These are phyloP conservation scores for Melanchra persicariae DNA, from an alignment of 2,888 invertebrate species.

Conservation along the genomic window DNA sequence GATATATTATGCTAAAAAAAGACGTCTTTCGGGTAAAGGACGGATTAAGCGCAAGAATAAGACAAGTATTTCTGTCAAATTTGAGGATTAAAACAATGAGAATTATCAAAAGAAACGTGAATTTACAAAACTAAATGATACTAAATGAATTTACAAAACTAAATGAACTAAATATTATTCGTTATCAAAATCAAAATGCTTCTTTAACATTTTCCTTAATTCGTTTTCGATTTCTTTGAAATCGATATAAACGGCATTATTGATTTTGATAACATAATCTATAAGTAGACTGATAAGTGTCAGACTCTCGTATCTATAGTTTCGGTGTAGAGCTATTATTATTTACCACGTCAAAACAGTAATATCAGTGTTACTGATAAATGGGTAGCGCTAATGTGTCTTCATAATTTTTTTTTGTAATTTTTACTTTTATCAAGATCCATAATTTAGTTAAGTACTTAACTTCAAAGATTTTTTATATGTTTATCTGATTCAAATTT, in stretches of 20 bases:
- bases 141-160: no score
- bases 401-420: constrained; percentile 9
- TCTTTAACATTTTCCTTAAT: constrained; percentile 10
- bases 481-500: neutral
- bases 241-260: neutral
- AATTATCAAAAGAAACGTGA: no score
- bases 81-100: constrained; percentile 4
- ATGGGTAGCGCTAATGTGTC: constrained; percentile 39
- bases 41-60: neutral
- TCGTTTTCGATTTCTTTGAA: constrained; percentile 21
- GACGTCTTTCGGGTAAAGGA: neutral
- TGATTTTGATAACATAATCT: constrained; percentile 25
- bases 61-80: neutral
- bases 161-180: neutral
- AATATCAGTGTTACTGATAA: constrained; percentile 23
- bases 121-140: neutral
- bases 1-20: neutral
- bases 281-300: constrained; percentile 16
- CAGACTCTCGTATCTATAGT: constrained; percentile 4
- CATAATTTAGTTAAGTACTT: neutral
- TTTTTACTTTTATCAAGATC: neutral
- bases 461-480: neutral
- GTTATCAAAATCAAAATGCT: no score
- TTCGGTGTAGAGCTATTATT: neutral
- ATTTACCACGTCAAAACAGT: constrained; percentile 12